A percentile compares a stretch with the other conserved stretches of the same genome.
These are phyloP conservation scores for Turnix velox DNA, from an alignment of 2,113 vertebrate species.

Conservation along the genomic window DNA sequence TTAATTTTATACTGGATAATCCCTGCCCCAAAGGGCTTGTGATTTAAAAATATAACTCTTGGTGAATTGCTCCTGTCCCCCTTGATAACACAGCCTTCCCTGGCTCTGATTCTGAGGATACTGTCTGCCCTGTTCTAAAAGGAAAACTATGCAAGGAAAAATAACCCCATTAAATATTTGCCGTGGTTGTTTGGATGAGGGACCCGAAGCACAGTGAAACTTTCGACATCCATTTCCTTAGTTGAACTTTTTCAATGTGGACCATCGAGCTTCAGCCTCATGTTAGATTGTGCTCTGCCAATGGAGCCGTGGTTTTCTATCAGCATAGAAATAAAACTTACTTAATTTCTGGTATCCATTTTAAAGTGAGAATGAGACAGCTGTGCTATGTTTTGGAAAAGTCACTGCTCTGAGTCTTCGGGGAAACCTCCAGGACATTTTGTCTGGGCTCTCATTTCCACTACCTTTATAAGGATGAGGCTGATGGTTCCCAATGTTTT, in stretches of 20 bases:
- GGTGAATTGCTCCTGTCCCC: background rate
- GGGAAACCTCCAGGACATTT: background rate
- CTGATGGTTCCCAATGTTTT: background rate
- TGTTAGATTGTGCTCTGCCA: rapidly evolving
- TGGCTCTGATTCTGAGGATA: background rate
- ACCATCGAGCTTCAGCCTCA: background rate
- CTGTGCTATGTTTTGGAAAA: no score
- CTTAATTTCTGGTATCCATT: background rate
- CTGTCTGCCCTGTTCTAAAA: background rate
- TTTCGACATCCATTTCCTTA: background rate
- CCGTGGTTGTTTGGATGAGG: background rate
- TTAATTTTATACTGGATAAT: background rate
- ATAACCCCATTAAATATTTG: background rate
- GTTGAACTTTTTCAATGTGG: background rate
- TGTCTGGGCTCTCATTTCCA: background rate
- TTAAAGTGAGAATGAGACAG: background rate
- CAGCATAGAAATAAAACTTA: no score
- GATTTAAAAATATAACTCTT: background rate
- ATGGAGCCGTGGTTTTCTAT: background rate
- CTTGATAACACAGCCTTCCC: background rate
- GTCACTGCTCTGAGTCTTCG: background rate
- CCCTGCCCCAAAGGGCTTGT: background rate
- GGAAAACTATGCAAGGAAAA: background rate
- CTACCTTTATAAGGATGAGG: background rate
- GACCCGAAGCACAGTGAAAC: rapidly evolving